Evolutionary conservation across 2,888 invertebrate species (phyloP), one percentile per base, ranked within the genome.

Genomic region (Bombylius major): DNA sequence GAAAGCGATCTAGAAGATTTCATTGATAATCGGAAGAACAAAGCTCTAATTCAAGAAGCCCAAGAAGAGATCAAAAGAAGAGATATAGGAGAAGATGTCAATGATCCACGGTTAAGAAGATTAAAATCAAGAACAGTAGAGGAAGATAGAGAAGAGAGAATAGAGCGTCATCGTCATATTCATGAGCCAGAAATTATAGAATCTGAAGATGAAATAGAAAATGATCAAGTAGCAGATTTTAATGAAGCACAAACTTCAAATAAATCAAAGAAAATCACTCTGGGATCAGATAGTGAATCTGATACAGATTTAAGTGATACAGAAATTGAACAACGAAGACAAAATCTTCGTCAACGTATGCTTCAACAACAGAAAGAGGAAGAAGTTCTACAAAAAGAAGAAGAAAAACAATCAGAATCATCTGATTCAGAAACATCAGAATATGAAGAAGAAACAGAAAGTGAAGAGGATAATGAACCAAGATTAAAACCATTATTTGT

Each of bases 401-500:
- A 82, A 48, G 83, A 83, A 64, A 77, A 79, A 67, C 70, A 79
- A 64, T 81, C 79, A 0, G 82, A 79, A 56, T 81, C 82, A 34
- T 82, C 82, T 50, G 82, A 82, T 34, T 81, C 82, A 56, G 87
- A 87, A 52, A 85, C 85, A 51, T 89, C 89, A 0, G 86, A 86
- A 63, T 89, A 91, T 68, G 91, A 92, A 65, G 87, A 75, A 48
- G 74, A 90, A 64, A 85, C 89, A 39, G 91, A 91, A 72, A 89
- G 89, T 57, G 90, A 92, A 70, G 91, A 91, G 71, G 95, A 95
- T 67, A 87, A 89, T 57, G 91, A 91, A 7, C 94, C 95, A 0
- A 77, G 96, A 56, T 79, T 97, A 9, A 97, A 96, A 68, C 97
- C 96, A 1, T 89, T 97, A 1, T 97, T 96, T 76, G 94, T 97